Evolutionary conservation across 2,888 invertebrate genomes (phyloP).

Genomic region (Microplitis manilae): DNA sequence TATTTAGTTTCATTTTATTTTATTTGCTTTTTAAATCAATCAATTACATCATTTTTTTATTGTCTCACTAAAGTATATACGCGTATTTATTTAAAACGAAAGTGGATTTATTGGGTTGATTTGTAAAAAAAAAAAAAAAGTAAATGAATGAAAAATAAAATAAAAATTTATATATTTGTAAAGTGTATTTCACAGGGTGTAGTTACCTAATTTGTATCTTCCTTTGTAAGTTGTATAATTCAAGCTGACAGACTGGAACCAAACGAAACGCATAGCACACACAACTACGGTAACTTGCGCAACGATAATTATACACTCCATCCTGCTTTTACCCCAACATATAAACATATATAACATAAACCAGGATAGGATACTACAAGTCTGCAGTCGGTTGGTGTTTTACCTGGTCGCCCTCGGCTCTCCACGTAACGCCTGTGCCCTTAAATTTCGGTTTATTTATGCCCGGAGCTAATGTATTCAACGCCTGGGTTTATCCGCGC

Average conservation of each 20-base stretch:
- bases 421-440: constrained; percentile 54
- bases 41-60: constrained; percentile 7
- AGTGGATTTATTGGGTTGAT: neutral
- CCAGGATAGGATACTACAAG: neutral
- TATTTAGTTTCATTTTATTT: neutral
- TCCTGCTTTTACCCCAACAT: constrained; percentile 53
- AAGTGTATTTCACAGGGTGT: constrained; percentile 26
- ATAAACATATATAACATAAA: constrained; percentile 3
- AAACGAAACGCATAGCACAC: constrained; percentile 62
- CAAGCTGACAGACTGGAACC: constrained; percentile 71
- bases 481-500: constrained; percentile 62
- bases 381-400: constrained; percentile 27
- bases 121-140: neutral
- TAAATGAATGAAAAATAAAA: neutral
- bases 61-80: neutral
- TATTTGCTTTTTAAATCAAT: neutral
- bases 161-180: constrained; percentile 14
- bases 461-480: constrained; percentile 61
- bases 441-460: constrained; percentile 70
- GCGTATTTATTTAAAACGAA: neutral
- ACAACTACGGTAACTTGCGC: constrained; percentile 65
- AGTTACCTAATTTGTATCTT: constrained; percentile 69
- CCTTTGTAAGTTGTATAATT: constrained; percentile 71
- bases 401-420: constrained; percentile 42
- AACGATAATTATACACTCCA: constrained; percentile 71